These are phyloP conservation scores for Drosophila cognata DNA, from an alignment of 2,888 invertebrate species.

Conservation along the genomic window DNA sequence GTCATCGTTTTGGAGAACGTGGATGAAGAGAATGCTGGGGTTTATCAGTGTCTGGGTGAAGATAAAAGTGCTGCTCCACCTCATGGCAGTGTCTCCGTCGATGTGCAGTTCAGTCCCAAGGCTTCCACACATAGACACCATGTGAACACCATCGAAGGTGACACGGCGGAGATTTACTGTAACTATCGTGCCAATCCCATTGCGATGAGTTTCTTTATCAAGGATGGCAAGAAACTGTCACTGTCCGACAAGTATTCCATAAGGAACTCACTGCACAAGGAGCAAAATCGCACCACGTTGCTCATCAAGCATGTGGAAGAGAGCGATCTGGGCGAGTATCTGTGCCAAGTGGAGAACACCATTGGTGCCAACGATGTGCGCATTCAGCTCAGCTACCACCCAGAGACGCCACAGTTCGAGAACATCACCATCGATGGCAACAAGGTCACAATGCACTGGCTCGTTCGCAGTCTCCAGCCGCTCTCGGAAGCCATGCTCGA, in stretches of 20 bases:
- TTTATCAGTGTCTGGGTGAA: slow-evolving; percentile 83
- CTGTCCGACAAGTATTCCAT: slow-evolving; percentile 83
- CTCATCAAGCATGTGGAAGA: slow-evolving; percentile 88
- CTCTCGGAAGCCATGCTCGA: slow-evolving; percentile 83
- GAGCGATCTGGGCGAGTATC: slow-evolving; percentile 91
- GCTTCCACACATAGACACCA: slow-evolving; percentile 83
- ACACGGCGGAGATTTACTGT: slow-evolving; percentile 81
- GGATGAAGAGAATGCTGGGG: slow-evolving; percentile 78
- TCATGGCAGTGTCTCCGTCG: slow-evolving; percentile 80
- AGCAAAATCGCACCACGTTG: slow-evolving; percentile 86
- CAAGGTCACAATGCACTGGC: slow-evolving; percentile 80
- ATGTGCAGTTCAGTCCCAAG: slow-evolving; percentile 81
- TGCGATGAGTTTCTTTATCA: slow-evolving; percentile 75
- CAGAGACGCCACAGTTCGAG: slow-evolving; percentile 83
- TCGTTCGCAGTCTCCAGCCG: slow-evolving; percentile 82
- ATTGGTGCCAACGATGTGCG: slow-evolving; percentile 77
- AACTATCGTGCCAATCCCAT: slow-evolving; percentile 82
- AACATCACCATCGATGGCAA: slow-evolving; percentile 71
- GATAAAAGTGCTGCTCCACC: slow-evolving; percentile 75
- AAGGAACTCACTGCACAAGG: slow-evolving; percentile 84
- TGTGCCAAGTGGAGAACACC: slow-evolving; percentile 87
- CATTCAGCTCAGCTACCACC: slow-evolving; percentile 77
- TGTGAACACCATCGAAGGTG: slow-evolving; percentile 77
- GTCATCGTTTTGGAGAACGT: slow-evolving; percentile 73
- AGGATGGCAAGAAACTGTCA: slow-evolving; percentile 69